Base-by-base conservation (phyloP, 2,113 vertebrate species). In the Seriola dumerili region DNA sequence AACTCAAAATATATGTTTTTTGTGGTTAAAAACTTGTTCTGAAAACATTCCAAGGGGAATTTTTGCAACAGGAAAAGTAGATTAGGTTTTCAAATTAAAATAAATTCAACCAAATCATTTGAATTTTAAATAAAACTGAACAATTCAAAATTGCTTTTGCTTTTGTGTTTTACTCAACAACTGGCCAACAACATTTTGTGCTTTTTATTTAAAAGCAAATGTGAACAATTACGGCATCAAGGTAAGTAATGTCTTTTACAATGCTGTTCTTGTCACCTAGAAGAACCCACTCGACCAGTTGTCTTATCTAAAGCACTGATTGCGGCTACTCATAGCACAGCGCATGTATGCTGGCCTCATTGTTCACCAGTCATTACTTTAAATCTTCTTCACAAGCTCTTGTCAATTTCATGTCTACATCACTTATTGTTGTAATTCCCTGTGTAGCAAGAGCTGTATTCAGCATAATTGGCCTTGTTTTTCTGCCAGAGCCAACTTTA, bases 381-480 rank as follows among this genome's bases (percentile, higher is more conserved):
- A 4, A 59, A 34, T 69, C 0, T 58, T 50, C 8, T 36, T 52
- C 25, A 83, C 38, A 2, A 16, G 34, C 48, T 64, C 19, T 38
- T 57, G 17, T 29, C 14, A 4, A 1, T 32, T 40, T 72, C 9
- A 63, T 67, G 29, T 40, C 57, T 19, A 2, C 59, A 34, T 25
- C 4, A 19, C 11, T 12, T 50, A 0, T 38, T n/a, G 2, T 70
- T 29, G 29, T 48, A 17, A 13, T 50, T 64, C 29, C 10, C 40
- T 34, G 7, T 21, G 10, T 12, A 44, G 10, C 4, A 25, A 19
- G 13, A 4, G 38, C 4, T 19, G 32, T 14, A 21, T 17, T 50
- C 12, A 58, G 10, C 8, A 48, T 85, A 87, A 88, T 76, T 91
- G 77, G 77, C 78, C 68, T 87, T 87, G 61, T 86, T 89, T 81